These are phyloP conservation scores for Phalera bucephala DNA, from an alignment of 2,888 invertebrate species.

Conservation along the genomic window DNA sequence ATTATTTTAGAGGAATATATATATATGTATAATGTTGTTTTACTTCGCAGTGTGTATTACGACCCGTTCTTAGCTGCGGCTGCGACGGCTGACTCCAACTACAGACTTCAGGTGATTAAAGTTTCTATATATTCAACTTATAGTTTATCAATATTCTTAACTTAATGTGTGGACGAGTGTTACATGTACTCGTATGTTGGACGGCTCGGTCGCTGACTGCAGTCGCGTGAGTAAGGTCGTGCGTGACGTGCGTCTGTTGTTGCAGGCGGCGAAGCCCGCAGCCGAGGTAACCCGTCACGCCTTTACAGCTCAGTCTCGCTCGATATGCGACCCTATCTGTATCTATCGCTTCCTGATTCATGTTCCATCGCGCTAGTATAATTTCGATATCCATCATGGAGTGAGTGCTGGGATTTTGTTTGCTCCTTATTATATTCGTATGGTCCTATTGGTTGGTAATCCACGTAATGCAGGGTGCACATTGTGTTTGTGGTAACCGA, in stretches of 20 bases:
- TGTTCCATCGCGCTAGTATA: constrained; percentile 72
- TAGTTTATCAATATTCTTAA: not conserved
- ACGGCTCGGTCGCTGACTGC: not conserved
- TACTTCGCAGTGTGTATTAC: constrained; percentile 93
- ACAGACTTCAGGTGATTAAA: constrained; percentile 92
- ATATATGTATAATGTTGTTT: constrained; percentile 29
- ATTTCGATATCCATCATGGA: constrained; percentile 68
- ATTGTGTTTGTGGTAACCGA: constrained; percentile 73
- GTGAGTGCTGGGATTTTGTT: constrained; percentile 80
- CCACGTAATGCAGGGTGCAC: constrained; percentile 74
- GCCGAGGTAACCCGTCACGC: constrained; percentile 84
- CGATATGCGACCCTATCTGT: constrained; percentile 60
- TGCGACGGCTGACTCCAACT: constrained; percentile 92
- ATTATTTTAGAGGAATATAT: not conserved
- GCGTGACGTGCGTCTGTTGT: constrained; percentile 78
- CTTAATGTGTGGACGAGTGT: not conserved
- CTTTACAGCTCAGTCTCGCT: constrained; percentile 54
- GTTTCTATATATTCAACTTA: not conserved
- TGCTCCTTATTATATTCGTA: constrained; percentile 71
- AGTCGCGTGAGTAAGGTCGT: constrained; percentile 40
- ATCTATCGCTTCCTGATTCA: constrained; percentile 80
- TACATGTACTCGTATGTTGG: not conserved
- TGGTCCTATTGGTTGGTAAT: constrained; percentile 67
- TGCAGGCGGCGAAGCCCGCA: constrained; percentile 88
- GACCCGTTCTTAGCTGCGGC: constrained; percentile 97